Conservation (phyloP, 2,888 invertebrate genomes). For the Mycalesis mineus region DNA sequence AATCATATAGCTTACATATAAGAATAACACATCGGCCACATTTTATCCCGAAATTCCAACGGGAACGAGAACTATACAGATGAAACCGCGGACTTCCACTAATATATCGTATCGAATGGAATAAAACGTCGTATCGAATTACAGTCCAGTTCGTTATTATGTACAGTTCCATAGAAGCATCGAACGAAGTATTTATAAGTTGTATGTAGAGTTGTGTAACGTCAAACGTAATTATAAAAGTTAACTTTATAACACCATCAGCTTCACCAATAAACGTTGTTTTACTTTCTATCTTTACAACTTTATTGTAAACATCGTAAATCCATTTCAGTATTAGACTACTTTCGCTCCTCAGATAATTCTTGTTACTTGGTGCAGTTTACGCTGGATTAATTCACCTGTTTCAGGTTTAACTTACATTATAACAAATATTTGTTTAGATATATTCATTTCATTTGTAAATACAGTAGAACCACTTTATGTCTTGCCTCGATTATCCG, state of each 20-base stretch:
- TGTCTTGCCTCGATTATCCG: too few species aligned
- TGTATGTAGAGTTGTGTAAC: not conserved
- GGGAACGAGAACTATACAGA: too few species aligned
- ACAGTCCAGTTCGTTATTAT: not conserved
- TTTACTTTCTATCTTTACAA: conserved; percentile 11
- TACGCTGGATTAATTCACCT: not conserved
- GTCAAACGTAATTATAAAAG: not conserved
- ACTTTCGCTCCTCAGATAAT: conserved; percentile 9
- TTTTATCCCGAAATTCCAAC: too few species aligned
- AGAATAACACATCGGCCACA: too few species aligned
- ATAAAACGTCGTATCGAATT: too few species aligned
- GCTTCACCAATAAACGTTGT: conserved; percentile 2
- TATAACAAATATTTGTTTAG: not conserved
- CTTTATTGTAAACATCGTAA: conserved; percentile 12
- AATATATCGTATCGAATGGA: too few species aligned
- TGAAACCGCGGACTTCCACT: too few species aligned
- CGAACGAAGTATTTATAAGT: too few species aligned
- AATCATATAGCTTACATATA: too few species aligned
- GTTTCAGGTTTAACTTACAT: not conserved
- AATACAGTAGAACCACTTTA: too few species aligned
- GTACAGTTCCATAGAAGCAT: too few species aligned
- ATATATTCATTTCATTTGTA: too few species aligned
- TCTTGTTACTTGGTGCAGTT: not conserved
- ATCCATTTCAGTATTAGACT: conserved; percentile 11
- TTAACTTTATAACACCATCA: conserved; percentile 2